Conservation (phyloP, 2,113 vertebrate species). For the Megatriorchis doriae region DNA sequence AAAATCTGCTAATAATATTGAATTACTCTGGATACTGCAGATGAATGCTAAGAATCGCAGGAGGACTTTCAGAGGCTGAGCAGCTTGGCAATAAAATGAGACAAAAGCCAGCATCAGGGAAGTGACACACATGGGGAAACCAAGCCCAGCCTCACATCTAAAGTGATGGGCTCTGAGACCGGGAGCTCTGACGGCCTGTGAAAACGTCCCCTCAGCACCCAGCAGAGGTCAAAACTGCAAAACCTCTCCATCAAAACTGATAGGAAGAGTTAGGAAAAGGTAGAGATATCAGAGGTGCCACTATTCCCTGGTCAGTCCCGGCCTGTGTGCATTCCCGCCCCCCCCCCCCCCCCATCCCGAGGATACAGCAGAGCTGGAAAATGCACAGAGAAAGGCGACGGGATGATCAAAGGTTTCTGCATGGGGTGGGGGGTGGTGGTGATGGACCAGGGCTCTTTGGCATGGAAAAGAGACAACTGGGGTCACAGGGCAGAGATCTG, state of each 20-base stretch:
- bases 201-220: neutral
- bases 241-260: neutral
- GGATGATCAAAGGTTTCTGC: neutral
- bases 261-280: neutral
- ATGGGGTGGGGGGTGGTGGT: rapidly evolving
- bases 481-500: neutral
- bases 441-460: neutral
- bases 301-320: neutral
- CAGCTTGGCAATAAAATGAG: neutral
- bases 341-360: neutral
- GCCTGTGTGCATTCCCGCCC: neutral
- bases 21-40: neutral
- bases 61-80: neutral
- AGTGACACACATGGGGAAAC: neutral
- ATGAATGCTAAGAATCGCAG: neutral
- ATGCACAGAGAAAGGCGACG: neutral
- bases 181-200: neutral
- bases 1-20: neutral
- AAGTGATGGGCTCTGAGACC: neutral
- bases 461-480: neutral
- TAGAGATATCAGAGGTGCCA: neutral
- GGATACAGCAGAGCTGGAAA: neutral
- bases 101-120: neutral
- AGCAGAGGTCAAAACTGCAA: neutral
- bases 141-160: neutral